phyloP scores from a whole-genome alignment of 2,113 vertebrate genomes.

The Tapirus terrestris region DNA sequence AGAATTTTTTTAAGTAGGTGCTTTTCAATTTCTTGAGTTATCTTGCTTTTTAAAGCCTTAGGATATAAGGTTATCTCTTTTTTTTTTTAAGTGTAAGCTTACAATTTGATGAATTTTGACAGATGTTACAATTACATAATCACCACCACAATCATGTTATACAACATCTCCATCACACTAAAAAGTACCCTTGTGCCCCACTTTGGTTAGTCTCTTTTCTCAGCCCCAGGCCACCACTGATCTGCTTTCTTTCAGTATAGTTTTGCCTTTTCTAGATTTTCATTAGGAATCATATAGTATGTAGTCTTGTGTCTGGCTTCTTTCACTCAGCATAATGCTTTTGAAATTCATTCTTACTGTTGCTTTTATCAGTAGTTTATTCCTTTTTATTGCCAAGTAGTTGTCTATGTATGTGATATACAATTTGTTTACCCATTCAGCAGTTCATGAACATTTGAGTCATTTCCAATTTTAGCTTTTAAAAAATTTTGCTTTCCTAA shows the following conservation, averaged over 20 bases:
- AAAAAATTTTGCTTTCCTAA: background rate
- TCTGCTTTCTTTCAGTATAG: background rate
- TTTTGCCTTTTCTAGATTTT: slow-evolving; percentile 24
- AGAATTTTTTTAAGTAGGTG: background rate
- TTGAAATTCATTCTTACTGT: slow-evolving; percentile 14
- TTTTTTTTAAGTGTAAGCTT: background rate
- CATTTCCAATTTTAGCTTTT: slow-evolving; percentile 37
- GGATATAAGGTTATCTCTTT: background rate
- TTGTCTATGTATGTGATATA: background rate
- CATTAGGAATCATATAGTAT: background rate
- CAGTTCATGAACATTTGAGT: background rate
- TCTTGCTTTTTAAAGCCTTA: background rate
- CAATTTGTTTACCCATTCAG: background rate
- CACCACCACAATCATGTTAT: background rate
- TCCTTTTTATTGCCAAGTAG: background rate
- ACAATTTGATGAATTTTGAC: slow-evolving; percentile 49
- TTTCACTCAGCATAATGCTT: background rate
- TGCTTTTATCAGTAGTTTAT: background rate
- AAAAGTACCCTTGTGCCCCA: background rate
- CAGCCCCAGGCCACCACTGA: background rate
- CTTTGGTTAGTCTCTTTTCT: background rate
- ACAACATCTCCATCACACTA: background rate
- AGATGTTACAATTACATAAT: background rate
- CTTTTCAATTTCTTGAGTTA: slow-evolving; percentile 30
- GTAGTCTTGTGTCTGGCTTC: background rate